Evolutionary conservation across 1,140 invertebrate species (phyloP).

Genomic region (silkworm (Bombyx mori)): ASM3026992v2 NC_085115.1:7965501-7966000

Average conservation of each 20-base stretch:
- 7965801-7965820: too few species aligned
- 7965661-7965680: too few species aligned
- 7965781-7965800: too few species aligned
- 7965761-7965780: too few species aligned
- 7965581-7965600: conserved; percentile 9
- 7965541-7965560: conserved; percentile 3
- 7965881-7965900: conserved; percentile 57
- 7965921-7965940: conserved; percentile 43
- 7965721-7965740: too few species aligned
- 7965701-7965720: too few species aligned
- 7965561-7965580: conserved; percentile 11
- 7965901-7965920: conserved; percentile 56
- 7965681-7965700: too few species aligned
- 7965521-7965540: too few species aligned
- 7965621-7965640: conserved; percentile 14
- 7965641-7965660: background rate
- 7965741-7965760: too few species aligned
- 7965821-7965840: too few species aligned
- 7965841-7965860: conserved; percentile 17
- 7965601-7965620: conserved; percentile 27
- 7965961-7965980: conserved; percentile 6
- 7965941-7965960: conserved; percentile 46
- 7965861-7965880: conserved; percentile 47
- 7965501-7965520: too few species aligned
- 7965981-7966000: conserved; percentile 8